Evolutionary conservation across 1,140 invertebrate species (phyloP).

Genomic region (Helicoverpa zea): DNA sequence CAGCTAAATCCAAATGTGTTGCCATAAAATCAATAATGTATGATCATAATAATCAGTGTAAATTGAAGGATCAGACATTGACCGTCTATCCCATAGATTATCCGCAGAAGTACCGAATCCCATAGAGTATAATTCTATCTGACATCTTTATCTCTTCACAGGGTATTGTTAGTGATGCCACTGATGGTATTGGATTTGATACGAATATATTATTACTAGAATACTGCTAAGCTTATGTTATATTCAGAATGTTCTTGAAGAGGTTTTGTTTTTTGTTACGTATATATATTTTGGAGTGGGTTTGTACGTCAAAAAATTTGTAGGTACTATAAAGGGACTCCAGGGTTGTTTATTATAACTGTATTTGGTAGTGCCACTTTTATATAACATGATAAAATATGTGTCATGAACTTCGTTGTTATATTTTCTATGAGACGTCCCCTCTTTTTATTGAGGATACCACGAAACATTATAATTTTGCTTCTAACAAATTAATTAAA

Average conservation of each 20-base stretch:
- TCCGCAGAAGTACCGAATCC: not conserved
- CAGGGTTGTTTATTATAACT: too few species aligned
- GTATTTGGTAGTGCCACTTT: too few species aligned
- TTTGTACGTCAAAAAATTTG: too few species aligned
- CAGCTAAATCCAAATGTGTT: too few species aligned
- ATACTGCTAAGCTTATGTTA: not conserved
- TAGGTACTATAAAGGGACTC: too few species aligned
- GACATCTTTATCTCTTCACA: conserved; percentile 21
- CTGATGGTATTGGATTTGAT: not conserved
- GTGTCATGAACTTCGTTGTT: too few species aligned
- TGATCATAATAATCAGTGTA: not conserved
- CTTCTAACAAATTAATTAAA: not conserved
- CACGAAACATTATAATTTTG: not conserved
- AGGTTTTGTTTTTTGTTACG: too few species aligned
- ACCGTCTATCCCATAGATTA: conserved; percentile 16
- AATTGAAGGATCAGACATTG: not conserved
- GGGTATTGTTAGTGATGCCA: conserved; percentile 1
- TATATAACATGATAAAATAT: too few species aligned
- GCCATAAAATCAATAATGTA: too few species aligned
- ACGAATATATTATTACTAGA: not conserved
- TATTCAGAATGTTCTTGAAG: too few species aligned
- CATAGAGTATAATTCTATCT: conserved; percentile 7
- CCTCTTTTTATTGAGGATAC: not conserved
- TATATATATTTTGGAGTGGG: too few species aligned
- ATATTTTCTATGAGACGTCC: too few species aligned